Percentiles rank a stretch among this genome's conserved stretches.
phyloP scores from a whole-genome alignment of 2,888 invertebrate species.

The Drosophila histrio region DNA sequence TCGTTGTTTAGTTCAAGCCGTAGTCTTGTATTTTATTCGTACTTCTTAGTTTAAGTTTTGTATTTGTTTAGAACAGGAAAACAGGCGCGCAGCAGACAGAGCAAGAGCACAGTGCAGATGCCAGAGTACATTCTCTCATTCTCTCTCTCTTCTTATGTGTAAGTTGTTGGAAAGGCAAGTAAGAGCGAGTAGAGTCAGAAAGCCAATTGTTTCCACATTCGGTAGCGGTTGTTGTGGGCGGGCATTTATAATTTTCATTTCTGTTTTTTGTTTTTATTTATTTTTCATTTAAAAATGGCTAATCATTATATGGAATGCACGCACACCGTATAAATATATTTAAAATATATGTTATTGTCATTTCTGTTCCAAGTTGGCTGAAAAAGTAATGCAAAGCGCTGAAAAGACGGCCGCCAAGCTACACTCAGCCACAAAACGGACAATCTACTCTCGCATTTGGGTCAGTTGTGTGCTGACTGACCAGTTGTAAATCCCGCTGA shows the following conservation, averaged over 20 bases:
- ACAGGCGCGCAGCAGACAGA: conserved; percentile 20
- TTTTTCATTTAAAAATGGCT: conserved; percentile 51
- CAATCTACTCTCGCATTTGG: conserved; percentile 7
- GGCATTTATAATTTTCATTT: conserved; percentile 36
- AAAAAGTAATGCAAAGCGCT: conserved; percentile 69
- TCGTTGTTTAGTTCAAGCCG: conserved; percentile 46
- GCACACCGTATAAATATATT: conserved; percentile 41
- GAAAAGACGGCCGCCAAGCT: conserved; percentile 60
- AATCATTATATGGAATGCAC: conserved; percentile 42
- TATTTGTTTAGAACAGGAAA: conserved; percentile 40
- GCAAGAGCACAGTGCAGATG: conserved; percentile 39
- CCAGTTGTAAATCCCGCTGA: conserved; percentile 2
- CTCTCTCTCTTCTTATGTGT: conserved; percentile 16
- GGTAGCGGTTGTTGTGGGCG: conserved; percentile 51
- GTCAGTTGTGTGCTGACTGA: conserved; percentile 1
- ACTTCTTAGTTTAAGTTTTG: conserved; percentile 44
- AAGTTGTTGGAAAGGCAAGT: conserved; percentile 51
- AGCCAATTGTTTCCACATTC: conserved; percentile 26
- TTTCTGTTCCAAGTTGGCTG: conserved; percentile 81
- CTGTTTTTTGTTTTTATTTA: conserved; percentile 29
- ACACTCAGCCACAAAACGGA: conserved; percentile 58
- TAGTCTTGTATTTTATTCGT: conserved; percentile 52
- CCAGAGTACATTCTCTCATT: conserved; percentile 26
- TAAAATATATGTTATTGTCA: conserved; percentile 63
- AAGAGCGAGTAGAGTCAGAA: conserved; percentile 60